phyloP scores from a whole-genome alignment of 1,140 invertebrate genomes.

The Leptinotarsa undecemlineata region DNA sequence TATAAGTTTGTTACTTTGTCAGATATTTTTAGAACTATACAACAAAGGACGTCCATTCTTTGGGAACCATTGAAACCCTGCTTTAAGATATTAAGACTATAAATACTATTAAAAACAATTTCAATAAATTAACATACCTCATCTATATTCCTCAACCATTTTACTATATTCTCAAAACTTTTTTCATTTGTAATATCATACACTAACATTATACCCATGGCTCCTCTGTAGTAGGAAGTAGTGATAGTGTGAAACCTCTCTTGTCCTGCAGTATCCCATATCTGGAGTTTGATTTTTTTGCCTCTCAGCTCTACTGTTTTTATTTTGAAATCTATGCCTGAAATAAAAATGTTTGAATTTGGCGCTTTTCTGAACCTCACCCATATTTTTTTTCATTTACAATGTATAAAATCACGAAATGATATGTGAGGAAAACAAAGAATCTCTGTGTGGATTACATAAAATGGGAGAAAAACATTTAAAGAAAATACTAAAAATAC shows the following conservation, averaged over 20 bases:
- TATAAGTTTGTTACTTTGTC: too few relatives aligned
- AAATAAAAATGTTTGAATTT: slow-evolving; percentile 9
- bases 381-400: not conserved
- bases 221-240: slow-evolving; percentile 95
- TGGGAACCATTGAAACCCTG: too few relatives aligned
- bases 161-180: slow-evolving; percentile 98
- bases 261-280: slow-evolving; percentile 97
- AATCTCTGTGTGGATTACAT: not conserved
- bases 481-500: slow-evolving; percentile 30
- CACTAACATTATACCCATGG: slow-evolving; percentile 98
- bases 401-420: not conserved
- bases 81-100: not conserved
- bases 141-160: slow-evolving; percentile 98
- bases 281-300: slow-evolving; percentile 98
- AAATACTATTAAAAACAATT: not conserved
- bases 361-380: not conserved
- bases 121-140: slow-evolving; percentile 63
- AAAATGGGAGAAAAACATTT: not conserved
- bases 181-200: slow-evolving; percentile 99
- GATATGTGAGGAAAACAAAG: not conserved
- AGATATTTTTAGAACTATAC: too few relatives aligned
- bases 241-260: slow-evolving; percentile 97
- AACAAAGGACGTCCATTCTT: too few relatives aligned
- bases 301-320: slow-evolving; percentile 96
- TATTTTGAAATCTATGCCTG: slow-evolving; percentile 99